These are phyloP conservation scores for Lasioglossum leucozonium DNA, from an alignment of 2,888 invertebrate species.

Conservation along the genomic window DNA sequence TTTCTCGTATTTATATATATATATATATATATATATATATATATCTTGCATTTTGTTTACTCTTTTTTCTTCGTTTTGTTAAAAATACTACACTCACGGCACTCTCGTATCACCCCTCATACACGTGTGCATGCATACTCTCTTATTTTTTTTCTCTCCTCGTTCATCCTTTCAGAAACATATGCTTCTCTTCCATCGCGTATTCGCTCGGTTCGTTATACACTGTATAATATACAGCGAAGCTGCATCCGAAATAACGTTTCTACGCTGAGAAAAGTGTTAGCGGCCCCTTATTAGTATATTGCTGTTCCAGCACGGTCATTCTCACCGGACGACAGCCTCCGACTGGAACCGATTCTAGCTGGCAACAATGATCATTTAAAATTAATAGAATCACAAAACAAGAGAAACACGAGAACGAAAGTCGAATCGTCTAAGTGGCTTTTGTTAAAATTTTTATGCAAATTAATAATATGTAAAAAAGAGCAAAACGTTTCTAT, in stretches of 20 bases:
- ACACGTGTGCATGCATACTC: slow-evolving; percentile 27
- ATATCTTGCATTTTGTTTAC: not conserved
- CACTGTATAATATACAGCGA: slow-evolving; percentile 37
- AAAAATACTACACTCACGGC: slow-evolving; percentile 61
- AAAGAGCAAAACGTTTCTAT: no score
- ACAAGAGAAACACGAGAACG: not conserved
- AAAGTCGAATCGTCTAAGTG: not conserved
- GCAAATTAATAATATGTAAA: no score
- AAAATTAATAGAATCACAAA: slow-evolving; percentile 17
- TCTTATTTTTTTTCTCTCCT: slow-evolving; percentile 13
- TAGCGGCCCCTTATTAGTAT: slow-evolving; percentile 33
- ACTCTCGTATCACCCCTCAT: slow-evolving; percentile 42
- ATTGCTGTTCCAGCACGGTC: slow-evolving; percentile 38
- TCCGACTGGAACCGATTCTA: slow-evolving; percentile 13
- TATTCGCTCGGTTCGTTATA: slow-evolving; percentile 20
- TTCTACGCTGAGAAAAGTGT: slow-evolving; percentile 63
- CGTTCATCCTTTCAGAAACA: slow-evolving; percentile 24
- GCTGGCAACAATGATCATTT: slow-evolving; percentile 20
- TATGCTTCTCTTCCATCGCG: slow-evolving; percentile 2
- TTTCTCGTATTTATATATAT: not conserved
- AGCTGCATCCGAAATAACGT: slow-evolving; percentile 42
- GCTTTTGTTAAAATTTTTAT: no score
- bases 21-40: no score
- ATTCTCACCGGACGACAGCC: slow-evolving; percentile 5
- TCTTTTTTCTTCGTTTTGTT: slow-evolving; percentile 17